phyloP scores from a whole-genome alignment of 2,888 invertebrate genomes.

The Brachypterus glaber region DNA sequence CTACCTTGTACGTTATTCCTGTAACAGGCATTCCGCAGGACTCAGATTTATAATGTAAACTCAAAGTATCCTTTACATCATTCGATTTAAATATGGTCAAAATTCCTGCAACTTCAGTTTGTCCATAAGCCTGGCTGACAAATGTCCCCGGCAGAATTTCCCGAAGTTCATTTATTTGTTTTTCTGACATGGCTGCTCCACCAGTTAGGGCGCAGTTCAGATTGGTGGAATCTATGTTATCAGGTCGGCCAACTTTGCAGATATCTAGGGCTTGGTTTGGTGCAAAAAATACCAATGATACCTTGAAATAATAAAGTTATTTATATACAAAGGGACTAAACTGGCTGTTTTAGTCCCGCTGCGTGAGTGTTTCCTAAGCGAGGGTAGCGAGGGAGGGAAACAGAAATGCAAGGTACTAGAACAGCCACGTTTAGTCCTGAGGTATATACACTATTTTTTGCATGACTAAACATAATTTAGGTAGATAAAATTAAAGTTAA shows the following conservation, averaged over 20 bases:
- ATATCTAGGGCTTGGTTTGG: constrained; percentile 28
- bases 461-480: too few relatives aligned
- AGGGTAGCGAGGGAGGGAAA: too few relatives aligned
- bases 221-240: constrained; percentile 30
- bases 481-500: too few relatives aligned
- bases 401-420: too few relatives aligned
- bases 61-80: constrained; percentile 26
- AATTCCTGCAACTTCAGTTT: constrained; percentile 34
- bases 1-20: constrained; percentile 31
- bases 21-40: constrained; percentile 28
- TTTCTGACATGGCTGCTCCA: constrained; percentile 29
- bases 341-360: too few relatives aligned
- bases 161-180: constrained; percentile 25
- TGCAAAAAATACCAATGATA: constrained; percentile 25
- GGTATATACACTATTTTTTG: too few relatives aligned
- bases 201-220: constrained; percentile 26
- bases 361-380: too few relatives aligned
- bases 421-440: too few relatives aligned
- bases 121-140: constrained; percentile 31
- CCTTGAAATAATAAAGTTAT: constrained; percentile 25
- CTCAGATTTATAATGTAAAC: constrained; percentile 26
- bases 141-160: constrained; percentile 34
- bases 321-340: too few relatives aligned
- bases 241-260: constrained; percentile 30
- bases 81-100: constrained; percentile 25